These are phyloP conservation scores for Geodia barretti DNA, from an alignment of 37 sponge, comb jelly and placozoan species.

Conservation along the genomic window DNA sequence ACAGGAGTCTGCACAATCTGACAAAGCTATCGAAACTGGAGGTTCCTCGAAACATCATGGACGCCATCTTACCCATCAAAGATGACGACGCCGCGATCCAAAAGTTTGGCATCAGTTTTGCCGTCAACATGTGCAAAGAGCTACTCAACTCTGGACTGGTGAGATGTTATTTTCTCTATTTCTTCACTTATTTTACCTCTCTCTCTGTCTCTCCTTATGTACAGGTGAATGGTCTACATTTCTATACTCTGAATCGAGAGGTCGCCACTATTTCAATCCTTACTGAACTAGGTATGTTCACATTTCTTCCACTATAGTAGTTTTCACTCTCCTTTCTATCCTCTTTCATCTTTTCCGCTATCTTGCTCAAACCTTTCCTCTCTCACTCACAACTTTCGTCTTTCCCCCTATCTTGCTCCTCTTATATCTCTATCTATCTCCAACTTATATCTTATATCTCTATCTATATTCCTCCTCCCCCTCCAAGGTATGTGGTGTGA, in stretches of 20 bases:
- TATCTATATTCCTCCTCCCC: no score
- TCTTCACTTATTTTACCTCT: no score
- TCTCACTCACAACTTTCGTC: no score
- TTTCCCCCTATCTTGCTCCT: no score
- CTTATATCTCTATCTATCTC: no score
- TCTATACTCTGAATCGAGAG: slow-evolving; percentile 98
- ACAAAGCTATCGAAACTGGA: slow-evolving; percentile 87
- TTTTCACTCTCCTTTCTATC: no score
- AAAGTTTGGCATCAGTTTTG: slow-evolving; percentile 77
- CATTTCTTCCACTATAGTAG: no score
- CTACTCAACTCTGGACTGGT: slow-evolving; percentile 86
- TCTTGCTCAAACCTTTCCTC: no score
- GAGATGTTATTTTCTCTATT: slow-evolving; percentile 6
- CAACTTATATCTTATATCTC: no score
- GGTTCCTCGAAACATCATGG: slow-evolving; percentile 71
- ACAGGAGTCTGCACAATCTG: slow-evolving; percentile 82
- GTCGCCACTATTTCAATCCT: slow-evolving; percentile 83
- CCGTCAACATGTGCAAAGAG: slow-evolving; percentile 73
- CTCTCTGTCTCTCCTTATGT: no score
- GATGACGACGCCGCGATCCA: slow-evolving; percentile 92
- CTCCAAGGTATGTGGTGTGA: no score
- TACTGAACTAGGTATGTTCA: slow-evolving; percentile 78
- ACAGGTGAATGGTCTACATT: slow-evolving; percentile 88
- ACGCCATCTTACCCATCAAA: slow-evolving; percentile 82
- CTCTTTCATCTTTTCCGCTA: no score